Conservation (phyloP, 1,140 invertebrate species). For the Diabrotica undecimpunctata region DNA sequence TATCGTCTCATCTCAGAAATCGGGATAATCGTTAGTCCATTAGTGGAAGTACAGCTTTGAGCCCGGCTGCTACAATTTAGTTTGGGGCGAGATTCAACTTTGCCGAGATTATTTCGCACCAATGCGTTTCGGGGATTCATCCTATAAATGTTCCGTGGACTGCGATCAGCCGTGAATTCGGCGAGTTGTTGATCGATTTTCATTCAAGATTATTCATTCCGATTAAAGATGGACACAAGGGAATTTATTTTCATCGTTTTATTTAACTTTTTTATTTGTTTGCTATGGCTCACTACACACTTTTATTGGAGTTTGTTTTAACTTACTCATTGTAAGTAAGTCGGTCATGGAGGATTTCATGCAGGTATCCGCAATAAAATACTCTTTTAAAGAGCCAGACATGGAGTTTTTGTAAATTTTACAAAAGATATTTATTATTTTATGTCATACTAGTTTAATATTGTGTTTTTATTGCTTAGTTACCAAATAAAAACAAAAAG, state of each 20-base stretch:
- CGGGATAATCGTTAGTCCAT: slow-evolving; percentile 41
- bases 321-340: too few species aligned
- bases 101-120: slow-evolving; percentile 37
- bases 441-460: too few species aligned
- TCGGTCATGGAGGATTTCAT: too few species aligned
- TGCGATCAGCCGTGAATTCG: slow-evolving; percentile 12
- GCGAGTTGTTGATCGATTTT: slow-evolving; percentile 4
- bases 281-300: too few species aligned
- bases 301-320: too few species aligned
- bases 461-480: too few species aligned
- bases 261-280: too few species aligned
- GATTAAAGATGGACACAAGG: slow-evolving; percentile 1
- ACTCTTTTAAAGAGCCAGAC: too few species aligned
- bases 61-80: slow-evolving; percentile 24
- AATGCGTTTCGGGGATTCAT: slow-evolving; percentile 30
- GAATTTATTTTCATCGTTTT: neutral
- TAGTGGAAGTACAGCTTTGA: slow-evolving; percentile 37
- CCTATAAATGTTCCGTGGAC: slow-evolving; percentile 15
- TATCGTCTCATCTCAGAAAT: slow-evolving; percentile 39
- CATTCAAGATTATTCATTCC: slow-evolving; percentile 16
- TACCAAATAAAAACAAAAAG: too few species aligned
- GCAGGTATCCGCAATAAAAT: too few species aligned
- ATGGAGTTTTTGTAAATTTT: too few species aligned
- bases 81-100: slow-evolving; percentile 29
- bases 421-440: too few species aligned